Percentiles rank a stretch among this genome's conserved stretches.
Conservation (phyloP, 2,797 vertebrate genomes). For the Botia kubotai region DNA sequence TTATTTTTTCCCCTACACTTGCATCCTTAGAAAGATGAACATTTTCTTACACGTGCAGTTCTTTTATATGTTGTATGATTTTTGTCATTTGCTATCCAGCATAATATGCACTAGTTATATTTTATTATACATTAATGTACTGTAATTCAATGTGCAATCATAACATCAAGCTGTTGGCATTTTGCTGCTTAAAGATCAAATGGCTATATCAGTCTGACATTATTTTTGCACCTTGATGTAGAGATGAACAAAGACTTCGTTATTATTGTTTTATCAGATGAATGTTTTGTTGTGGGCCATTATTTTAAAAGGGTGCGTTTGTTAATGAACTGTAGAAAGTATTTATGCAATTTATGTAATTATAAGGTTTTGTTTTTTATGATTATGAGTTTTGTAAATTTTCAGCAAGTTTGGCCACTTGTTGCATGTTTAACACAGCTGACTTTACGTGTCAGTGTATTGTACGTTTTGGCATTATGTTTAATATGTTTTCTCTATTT, state of each 20-base stretch:
- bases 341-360: slow-evolving; percentile 99
- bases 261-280: slow-evolving; percentile 75
- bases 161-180: slow-evolving; percentile 75
- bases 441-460: slow-evolving; percentile 99
- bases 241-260: slow-evolving; percentile 75
- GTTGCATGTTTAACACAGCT: slow-evolving; percentile 99
- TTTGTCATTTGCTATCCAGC: slow-evolving; percentile 38
- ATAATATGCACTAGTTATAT: slow-evolving; percentile 63
- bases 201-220: slow-evolving; percentile 79
- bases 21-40: slow-evolving; percentile 56
- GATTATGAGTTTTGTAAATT: slow-evolving; percentile 89
- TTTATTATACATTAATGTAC: slow-evolving; percentile 70
- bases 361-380: slow-evolving; percentile 93
- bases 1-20: slow-evolving; percentile 50
- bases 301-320: slow-evolving; percentile 85
- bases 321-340: slow-evolving; percentile 95
- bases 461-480: slow-evolving; percentile 84
- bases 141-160: slow-evolving; percentile 83
- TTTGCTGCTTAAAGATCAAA: slow-evolving; percentile 74
- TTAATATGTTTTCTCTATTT: slow-evolving; percentile 70
- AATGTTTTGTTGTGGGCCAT: slow-evolving; percentile 82
- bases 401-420: slow-evolving; percentile 99
- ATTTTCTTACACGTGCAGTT: slow-evolving; percentile 49
- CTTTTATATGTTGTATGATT: slow-evolving; percentile 52
- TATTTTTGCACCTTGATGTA: slow-evolving; percentile 89